Evolutionary conservation across 92 coral and sea anemone genomes (phyloP).

Genomic region (Nematostella vectensis): DNA sequence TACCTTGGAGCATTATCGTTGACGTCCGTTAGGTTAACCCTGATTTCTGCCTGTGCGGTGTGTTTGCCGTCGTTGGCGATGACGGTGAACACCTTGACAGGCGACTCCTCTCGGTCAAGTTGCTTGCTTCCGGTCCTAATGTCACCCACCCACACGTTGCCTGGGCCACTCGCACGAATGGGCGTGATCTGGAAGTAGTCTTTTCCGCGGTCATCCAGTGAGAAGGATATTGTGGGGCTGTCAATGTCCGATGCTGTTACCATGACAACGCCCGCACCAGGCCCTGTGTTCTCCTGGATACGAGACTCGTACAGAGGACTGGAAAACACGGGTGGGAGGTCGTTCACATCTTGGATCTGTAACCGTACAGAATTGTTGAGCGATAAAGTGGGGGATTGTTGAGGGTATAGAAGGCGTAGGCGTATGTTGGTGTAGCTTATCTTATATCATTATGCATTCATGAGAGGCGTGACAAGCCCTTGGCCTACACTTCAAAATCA

Average conservation of each 20-base stretch:
- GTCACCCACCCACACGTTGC: slow-evolving; percentile 24
- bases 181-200: slow-evolving; percentile 21
- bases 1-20: slow-evolving; percentile 62
- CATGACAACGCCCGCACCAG: slow-evolving; percentile 32
- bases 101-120: slow-evolving; percentile 44
- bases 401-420: no score
- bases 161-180: slow-evolving; percentile 8
- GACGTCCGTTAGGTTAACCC: slow-evolving; percentile 44
- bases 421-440: no score
- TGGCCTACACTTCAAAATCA: no score
- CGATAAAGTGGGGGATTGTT: no score
- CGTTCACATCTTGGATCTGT: slow-evolving; percentile 48
- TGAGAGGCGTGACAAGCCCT: no score
- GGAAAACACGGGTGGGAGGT: slow-evolving; percentile 48
- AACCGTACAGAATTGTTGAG: no score
- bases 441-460: no score
- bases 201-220: slow-evolving; percentile 27
- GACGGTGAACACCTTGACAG: slow-evolving; percentile 44
- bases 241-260: slow-evolving; percentile 61
- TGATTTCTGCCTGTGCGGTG: slow-evolving; percentile 30
- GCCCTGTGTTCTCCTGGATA: slow-evolving; percentile 38
- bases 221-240: slow-evolving; percentile 21
- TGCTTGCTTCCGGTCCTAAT: slow-evolving; percentile 39
- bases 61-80: slow-evolving; percentile 46
- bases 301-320: slow-evolving; percentile 34